Evolutionary conservation across 2,113 vertebrate species (phyloP).

Genomic region (Globicephala melas): DNA sequence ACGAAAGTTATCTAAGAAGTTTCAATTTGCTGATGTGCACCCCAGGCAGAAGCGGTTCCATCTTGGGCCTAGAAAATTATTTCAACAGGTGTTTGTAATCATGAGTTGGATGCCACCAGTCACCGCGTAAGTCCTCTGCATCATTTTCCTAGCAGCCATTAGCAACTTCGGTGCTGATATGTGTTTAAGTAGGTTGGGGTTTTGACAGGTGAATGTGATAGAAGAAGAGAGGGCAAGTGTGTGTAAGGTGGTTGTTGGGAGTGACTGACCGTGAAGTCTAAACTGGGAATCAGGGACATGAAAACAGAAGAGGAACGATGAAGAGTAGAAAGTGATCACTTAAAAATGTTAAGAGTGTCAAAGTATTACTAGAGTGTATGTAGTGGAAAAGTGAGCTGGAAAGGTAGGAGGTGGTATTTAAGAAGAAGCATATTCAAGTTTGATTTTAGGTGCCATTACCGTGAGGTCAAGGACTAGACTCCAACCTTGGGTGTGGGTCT

Average conservation of each 20-base stretch:
- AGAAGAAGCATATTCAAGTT: neutral
- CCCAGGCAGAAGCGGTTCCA: neutral
- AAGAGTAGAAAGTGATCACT: neutral
- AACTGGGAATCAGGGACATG: neutral
- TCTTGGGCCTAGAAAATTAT: neutral
- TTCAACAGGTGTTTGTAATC: neutral
- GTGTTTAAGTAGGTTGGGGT: neutral
- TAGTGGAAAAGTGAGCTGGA: neutral
- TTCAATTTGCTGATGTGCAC: neutral
- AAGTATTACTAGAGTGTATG: neutral
- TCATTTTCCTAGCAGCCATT: neutral
- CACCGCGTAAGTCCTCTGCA: neutral
- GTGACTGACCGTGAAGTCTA: neutral
- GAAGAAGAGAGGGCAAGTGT: neutral
- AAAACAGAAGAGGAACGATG: neutral
- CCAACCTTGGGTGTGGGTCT: neutral
- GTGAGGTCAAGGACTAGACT: neutral
- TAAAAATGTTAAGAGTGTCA: neutral
- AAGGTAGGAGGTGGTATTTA: neutral
- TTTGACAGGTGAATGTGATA: neutral
- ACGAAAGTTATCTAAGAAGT: neutral
- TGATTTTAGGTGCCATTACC: neutral
- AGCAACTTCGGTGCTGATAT: neutral
- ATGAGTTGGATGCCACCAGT: neutral
- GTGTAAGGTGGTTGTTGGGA: neutral